These are phyloP conservation scores for Palloptera scutellata DNA, from an alignment of 2,888 invertebrate genomes.

Conservation along the genomic window DNA sequence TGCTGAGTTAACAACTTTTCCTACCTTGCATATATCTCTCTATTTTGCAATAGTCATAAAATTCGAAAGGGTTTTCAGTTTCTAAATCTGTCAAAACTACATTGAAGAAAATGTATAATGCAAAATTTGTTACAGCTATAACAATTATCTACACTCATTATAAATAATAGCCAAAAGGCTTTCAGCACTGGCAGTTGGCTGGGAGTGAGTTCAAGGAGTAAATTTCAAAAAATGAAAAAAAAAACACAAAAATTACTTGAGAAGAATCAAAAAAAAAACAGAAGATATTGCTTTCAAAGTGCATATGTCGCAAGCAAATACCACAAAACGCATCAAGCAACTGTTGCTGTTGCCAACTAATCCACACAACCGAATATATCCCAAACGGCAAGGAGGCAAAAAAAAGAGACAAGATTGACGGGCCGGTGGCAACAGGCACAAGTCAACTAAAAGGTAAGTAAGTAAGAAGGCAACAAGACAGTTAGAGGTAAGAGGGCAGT, in stretches of 20 bases:
- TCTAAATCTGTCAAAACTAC: slow-evolving; percentile 28
- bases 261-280: background rate
- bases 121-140: slow-evolving; percentile 27
- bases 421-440: background rate
- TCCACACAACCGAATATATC: no score
- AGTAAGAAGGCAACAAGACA: background rate
- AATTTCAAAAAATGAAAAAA: background rate
- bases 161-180: slow-evolving; percentile 16
- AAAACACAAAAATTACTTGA: no score
- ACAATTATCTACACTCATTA: slow-evolving; percentile 25
- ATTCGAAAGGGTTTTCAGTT: slow-evolving; percentile 3
- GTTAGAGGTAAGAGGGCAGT: background rate
- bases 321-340: no score
- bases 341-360: no score
- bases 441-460: no score
- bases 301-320: slow-evolving; percentile 15
- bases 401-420: background rate
- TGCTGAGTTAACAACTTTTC: no score
- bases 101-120: slow-evolving; percentile 16
- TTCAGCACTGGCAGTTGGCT: slow-evolving; percentile 17
- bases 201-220: background rate
- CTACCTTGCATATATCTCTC: no score
- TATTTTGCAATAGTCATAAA: no score
- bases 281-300: background rate
- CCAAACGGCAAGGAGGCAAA: no score